These are phyloP conservation scores for Vultur gryphus DNA, from an alignment of 2,797 vertebrate genomes.

Conservation along the genomic window DNA sequence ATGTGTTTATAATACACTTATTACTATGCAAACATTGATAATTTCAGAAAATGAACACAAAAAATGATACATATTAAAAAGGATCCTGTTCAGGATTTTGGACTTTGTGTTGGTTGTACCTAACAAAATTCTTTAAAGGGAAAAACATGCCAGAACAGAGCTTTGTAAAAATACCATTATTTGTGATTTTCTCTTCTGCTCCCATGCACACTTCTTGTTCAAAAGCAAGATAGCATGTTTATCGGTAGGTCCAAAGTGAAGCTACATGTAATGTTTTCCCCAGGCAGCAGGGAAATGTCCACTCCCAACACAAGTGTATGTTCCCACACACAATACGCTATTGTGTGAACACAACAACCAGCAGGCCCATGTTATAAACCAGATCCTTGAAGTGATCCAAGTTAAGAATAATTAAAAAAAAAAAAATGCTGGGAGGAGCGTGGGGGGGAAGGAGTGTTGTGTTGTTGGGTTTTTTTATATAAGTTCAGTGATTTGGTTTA, in stretches of 20 bases:
- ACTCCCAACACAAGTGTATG: background rate
- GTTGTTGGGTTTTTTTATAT: background rate
- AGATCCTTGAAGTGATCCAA: background rate
- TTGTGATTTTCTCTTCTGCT: background rate
- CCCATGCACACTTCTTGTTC: background rate
- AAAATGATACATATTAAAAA: background rate
- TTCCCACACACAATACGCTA: background rate
- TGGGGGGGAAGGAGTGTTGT: background rate
- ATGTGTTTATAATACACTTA: background rate
- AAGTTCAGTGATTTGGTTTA: background rate
- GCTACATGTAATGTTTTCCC: background rate
- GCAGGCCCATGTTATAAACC: background rate
- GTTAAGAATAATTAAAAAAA: background rate
- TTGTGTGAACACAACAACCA: background rate
- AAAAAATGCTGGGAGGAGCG: accelerated
- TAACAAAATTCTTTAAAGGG: background rate
- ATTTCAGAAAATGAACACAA: background rate
- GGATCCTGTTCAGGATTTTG: background rate
- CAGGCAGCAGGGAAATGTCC: background rate
- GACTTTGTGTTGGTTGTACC: background rate
- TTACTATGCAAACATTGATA: background rate
- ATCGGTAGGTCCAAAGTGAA: background rate
- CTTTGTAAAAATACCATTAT: background rate
- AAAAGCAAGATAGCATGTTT: background rate
- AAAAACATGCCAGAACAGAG: background rate